These are phyloP conservation scores for Tachypleus tridentatus DNA, from an alignment of 1,140 invertebrate genomes.

Conservation along the genomic window DNA sequence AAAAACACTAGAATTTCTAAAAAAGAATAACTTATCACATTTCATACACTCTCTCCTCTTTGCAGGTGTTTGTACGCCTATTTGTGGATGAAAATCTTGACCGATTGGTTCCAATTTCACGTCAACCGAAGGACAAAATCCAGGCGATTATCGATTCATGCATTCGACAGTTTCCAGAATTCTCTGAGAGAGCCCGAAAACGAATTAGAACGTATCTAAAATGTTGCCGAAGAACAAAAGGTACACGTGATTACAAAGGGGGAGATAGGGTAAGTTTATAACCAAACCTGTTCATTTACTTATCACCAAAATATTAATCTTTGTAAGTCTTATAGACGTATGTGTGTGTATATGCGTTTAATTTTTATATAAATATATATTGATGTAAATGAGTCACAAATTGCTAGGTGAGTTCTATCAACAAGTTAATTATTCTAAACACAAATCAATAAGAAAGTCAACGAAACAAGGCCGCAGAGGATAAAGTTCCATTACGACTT, in stretches of 20 bases:
- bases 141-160: conserved; percentile 96
- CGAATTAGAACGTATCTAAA: conserved; percentile 90
- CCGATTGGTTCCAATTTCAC: conserved; percentile 89
- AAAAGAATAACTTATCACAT: background rate
- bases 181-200: conserved; percentile 83
- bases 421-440: no score
- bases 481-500: no score
- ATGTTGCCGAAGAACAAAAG: conserved; percentile 85
- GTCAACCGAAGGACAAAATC: conserved; percentile 95
- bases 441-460: no score
- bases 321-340: no score
- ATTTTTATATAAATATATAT: no score
- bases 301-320: no score
- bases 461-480: no score
- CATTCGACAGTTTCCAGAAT: conserved; percentile 91
- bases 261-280: conserved; percentile 52
- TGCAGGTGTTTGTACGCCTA: conserved; percentile 90
- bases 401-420: no score
- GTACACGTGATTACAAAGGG: conserved; percentile 41
- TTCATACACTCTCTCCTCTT: background rate
- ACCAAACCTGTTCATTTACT: background rate
- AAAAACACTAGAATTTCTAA: no score
- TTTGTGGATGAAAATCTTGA: conserved; percentile 96
- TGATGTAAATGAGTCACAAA: no score
- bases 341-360: no score